Conservation (phyloP, 2,797 vertebrate genomes). For the Menidia menidia region DNA sequence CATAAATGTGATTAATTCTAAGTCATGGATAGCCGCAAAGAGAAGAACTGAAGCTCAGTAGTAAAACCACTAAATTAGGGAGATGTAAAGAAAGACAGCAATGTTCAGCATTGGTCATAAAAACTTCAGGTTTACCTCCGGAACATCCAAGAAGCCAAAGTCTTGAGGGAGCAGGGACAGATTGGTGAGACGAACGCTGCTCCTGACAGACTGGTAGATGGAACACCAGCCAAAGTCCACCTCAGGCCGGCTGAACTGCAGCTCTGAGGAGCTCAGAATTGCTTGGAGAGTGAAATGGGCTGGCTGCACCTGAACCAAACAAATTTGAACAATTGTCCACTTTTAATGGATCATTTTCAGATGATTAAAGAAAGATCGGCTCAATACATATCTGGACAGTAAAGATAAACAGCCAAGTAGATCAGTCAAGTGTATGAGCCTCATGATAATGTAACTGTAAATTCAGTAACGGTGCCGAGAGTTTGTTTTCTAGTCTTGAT, state of each 20-base stretch:
- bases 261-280: conserved; percentile 87
- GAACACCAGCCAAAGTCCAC: conserved; percentile 91
- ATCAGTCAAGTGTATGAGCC: neutral
- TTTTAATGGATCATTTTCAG: neutral
- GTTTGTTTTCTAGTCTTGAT: conserved; percentile 22
- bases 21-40: neutral
- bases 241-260: conserved; percentile 81
- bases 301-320: conserved; percentile 78
- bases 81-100: neutral
- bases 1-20: no score
- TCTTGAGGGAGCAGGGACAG: conserved; percentile 90
- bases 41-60: neutral
- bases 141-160: conserved; percentile 89
- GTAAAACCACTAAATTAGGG: conserved; percentile 3
- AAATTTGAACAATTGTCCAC: neutral
- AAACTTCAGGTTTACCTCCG: conserved; percentile 81
- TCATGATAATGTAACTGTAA: neutral
- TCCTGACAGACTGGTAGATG: conserved; percentile 83
- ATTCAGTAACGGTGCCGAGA: neutral
- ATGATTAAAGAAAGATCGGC: neutral
- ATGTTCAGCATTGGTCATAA: neutral
- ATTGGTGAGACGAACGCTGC: conserved; percentile 84
- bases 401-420: no score
- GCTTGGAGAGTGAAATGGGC: conserved; percentile 87
- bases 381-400: no score